These are phyloP conservation scores for Megaustenia siamemsis DNA, from an alignment of 2,888 invertebrate genomes.

Conservation along the genomic window DNA sequence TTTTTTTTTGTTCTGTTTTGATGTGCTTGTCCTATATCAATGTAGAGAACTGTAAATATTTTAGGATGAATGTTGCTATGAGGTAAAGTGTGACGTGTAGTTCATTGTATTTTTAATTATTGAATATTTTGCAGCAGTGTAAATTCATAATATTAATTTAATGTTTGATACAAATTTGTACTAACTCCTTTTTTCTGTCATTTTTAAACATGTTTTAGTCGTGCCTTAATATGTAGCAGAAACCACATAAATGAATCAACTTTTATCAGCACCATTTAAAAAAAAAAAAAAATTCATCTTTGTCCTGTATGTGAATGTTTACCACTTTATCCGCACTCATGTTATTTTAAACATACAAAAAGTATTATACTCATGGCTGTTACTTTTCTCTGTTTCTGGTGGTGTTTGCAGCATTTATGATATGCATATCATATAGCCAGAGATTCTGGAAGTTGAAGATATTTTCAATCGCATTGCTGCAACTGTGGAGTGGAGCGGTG, in stretches of 20 bases:
- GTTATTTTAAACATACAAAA: background rate
- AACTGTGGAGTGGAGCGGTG: too few species aligned
- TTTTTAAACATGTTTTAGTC: background rate
- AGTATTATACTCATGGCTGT: background rate
- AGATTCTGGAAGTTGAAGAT: too few species aligned
- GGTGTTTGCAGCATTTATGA: too few species aligned
- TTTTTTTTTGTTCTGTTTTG: background rate
- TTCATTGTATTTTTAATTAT: background rate
- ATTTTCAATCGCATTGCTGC: too few species aligned
- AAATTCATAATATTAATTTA: background rate
- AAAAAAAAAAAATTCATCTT: too few species aligned
- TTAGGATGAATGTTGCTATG: too few species aligned
- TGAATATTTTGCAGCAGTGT: background rate
- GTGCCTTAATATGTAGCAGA: background rate
- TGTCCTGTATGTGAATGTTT: background rate
- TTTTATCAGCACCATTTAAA: background rate
- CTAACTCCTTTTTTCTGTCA: background rate
- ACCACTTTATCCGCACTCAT: background rate
- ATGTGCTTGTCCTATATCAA: background rate
- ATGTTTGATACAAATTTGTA: background rate
- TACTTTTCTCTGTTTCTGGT: background rate
- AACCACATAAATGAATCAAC: background rate
- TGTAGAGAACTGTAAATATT: too few species aligned
- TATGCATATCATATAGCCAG: too few species aligned
- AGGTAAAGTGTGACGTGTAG: background rate